These are phyloP conservation scores for Chloropsis hardwickii DNA, from an alignment of 2,113 vertebrate species.

Conservation along the genomic window DNA sequence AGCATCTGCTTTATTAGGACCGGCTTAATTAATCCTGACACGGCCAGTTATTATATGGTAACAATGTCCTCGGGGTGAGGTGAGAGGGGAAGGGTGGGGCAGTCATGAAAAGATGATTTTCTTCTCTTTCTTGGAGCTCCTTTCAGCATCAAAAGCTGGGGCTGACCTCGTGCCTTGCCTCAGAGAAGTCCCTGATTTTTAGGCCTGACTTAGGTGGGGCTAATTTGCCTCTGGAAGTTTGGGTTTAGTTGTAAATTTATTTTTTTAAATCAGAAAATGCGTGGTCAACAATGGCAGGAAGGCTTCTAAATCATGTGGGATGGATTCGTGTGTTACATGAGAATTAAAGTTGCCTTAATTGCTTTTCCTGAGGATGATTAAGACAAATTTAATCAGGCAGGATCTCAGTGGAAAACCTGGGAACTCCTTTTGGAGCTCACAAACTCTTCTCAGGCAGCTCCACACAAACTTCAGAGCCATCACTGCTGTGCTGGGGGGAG, in stretches of 20 bases:
- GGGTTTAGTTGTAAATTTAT: neutral
- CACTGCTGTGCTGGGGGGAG: neutral
- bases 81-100: neutral
- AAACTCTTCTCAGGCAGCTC: neutral
- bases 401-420: neutral
- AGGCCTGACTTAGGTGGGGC: neutral
- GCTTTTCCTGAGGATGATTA: neutral
- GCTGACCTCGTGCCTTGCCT: neutral
- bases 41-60: neutral
- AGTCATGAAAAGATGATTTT: neutral
- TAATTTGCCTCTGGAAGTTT: neutral
- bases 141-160: neutral
- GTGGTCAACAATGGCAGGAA: accelerated
- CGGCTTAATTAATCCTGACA: slow-evolving; percentile 83
- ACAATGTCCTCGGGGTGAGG: neutral
- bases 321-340: accelerated
- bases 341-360: accelerated
- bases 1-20: slow-evolving; percentile 80
- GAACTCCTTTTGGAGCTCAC: neutral
- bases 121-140: neutral
- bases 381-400: neutral
- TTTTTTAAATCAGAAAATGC: neutral
- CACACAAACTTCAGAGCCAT: accelerated
- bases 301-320: accelerated
- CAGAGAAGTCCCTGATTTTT: neutral